phyloP scores from a whole-genome alignment of 1,140 invertebrate species.

The Lepidotrigona ventralis region DNA sequence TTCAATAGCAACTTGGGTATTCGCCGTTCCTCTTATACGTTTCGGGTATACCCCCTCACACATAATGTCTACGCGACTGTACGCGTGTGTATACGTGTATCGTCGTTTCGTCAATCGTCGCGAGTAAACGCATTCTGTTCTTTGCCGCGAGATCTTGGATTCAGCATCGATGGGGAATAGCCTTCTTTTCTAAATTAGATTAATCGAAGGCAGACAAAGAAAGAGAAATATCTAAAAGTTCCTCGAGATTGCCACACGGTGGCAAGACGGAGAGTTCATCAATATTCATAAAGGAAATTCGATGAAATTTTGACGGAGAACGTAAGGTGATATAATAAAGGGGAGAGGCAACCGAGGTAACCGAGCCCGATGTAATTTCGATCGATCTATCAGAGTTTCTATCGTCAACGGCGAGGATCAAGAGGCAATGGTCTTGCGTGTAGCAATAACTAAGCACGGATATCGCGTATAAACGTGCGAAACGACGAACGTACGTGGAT shows the following conservation, averaged over 20 bases:
- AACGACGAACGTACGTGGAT: constrained; percentile 60
- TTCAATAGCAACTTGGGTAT: constrained; percentile 81
- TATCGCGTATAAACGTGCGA: constrained; percentile 53
- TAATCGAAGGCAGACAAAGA: neutral
- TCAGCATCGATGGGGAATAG: neutral
- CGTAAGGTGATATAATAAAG: neutral
- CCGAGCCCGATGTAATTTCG: neutral
- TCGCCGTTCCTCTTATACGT: constrained; percentile 78
- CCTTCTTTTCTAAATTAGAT: neutral
- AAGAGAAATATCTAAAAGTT: neutral
- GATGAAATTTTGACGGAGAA: neutral
- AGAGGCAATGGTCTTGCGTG: constrained; percentile 24
- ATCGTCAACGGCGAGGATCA: neutral
- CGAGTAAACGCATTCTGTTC: constrained; percentile 2
- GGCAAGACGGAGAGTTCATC: neutral
- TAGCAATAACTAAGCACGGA: constrained; percentile 24
- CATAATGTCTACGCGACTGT: constrained; percentile 42
- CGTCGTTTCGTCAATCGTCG: constrained; percentile 7
- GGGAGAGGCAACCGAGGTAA: neutral
- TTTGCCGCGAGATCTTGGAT: neutral
- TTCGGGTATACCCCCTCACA: constrained; percentile 53
- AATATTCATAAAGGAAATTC: neutral
- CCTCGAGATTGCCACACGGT: neutral
- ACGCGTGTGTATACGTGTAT: neutral
- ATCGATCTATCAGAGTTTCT: neutral